phyloP scores from a whole-genome alignment of 1,140 invertebrate genomes.

The Caenorhabditis tropicalis region DNA sequence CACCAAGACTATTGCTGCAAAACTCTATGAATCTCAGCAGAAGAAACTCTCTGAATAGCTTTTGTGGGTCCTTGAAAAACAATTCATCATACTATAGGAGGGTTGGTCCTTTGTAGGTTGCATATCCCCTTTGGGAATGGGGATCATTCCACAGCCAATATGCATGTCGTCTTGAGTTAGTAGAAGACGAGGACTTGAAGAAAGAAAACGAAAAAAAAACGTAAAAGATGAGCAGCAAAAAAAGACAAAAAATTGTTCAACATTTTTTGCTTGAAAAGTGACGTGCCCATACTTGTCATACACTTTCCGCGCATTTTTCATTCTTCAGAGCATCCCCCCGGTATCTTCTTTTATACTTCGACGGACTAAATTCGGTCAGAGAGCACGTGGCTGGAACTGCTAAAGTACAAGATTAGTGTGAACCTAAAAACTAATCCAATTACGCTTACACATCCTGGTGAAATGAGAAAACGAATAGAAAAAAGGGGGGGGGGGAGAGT shows the following conservation, averaged over 20 bases:
- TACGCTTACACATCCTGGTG: background rate
- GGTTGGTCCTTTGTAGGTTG: constrained; percentile 17
- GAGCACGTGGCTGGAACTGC: background rate
- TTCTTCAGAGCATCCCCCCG: background rate
- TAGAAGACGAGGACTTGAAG: background rate
- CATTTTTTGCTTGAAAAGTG: constrained; percentile 14
- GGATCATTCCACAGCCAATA: constrained; percentile 38
- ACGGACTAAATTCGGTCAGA: too few relatives aligned
- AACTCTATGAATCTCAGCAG: background rate
- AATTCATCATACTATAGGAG: constrained; percentile 24
- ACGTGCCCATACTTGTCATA: constrained; percentile 41
- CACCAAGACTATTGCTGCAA: background rate
- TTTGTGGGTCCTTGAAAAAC: constrained; percentile 35
- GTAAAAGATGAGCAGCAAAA: constrained; percentile 1
- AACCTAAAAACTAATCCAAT: background rate
- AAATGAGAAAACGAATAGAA: background rate
- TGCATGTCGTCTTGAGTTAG: constrained; percentile 31
- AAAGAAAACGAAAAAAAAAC: background rate
- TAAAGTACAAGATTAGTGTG: background rate
- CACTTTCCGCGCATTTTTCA: constrained; percentile 32
- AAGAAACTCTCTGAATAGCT: constrained; percentile 8
- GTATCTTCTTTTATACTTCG: background rate
- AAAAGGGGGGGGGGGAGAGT: background rate
- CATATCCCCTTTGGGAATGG: constrained; percentile 39
- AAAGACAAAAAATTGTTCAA: constrained; percentile 38